These are phyloP conservation scores for Pipa parva DNA, from an alignment of 2,113 vertebrate genomes.

Conservation along the genomic window DNA sequence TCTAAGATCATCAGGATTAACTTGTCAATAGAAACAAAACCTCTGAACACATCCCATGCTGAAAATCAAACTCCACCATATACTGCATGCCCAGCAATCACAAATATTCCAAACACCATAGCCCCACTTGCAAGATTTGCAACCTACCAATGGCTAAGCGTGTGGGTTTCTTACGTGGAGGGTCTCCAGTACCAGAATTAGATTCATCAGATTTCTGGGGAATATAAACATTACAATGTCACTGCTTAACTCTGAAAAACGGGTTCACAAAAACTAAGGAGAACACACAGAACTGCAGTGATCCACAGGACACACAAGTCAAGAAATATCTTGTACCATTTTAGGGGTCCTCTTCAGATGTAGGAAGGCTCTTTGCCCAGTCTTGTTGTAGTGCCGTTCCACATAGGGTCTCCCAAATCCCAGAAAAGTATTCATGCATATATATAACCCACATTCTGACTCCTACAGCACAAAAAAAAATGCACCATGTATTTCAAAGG, in stretches of 20 bases:
- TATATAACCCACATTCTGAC: conserved; percentile 88
- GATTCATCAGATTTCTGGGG: conserved; percentile 72
- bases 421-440: conserved; percentile 97
- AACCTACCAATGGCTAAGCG: conserved; percentile 89
- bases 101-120: background rate
- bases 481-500: too few relatives aligned
- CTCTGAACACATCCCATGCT: background rate
- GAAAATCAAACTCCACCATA: too few relatives aligned
- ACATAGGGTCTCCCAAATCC: conserved; percentile 92
- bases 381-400: conserved; percentile 80
- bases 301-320: too few relatives aligned
- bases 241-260: too few relatives aligned
- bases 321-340: conserved; percentile 56
- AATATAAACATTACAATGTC: background rate
- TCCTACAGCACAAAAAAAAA: conserved; percentile 63
- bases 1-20: too few relatives aligned
- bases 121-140: background rate
- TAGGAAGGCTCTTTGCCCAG: conserved; percentile 87
- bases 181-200: conserved; percentile 82
- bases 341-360: conserved; percentile 87
- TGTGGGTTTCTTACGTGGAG: conserved; percentile 95
- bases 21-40: too few relatives aligned
- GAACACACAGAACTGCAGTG: too few relatives aligned
- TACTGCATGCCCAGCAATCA: too few relatives aligned
- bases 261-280: too few relatives aligned